Percentiles rank a stretch among this genome's conserved stretches.
phyloP scores from a whole-genome alignment of 53 echinoderm and acorn worm genomes.

The Stichopus horrens region DNA sequence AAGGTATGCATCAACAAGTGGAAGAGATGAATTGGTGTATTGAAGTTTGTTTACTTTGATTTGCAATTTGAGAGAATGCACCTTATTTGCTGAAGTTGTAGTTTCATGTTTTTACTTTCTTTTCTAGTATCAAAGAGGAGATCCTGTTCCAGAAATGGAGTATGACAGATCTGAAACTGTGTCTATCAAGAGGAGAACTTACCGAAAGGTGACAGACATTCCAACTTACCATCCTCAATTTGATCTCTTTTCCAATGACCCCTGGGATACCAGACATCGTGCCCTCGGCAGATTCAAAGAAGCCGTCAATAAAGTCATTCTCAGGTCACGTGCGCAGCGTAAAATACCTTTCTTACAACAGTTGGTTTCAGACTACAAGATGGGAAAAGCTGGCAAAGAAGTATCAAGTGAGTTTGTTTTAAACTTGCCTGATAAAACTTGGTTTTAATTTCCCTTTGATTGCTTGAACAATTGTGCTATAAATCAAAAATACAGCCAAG shows the following conservation, averaged over 20 bases:
- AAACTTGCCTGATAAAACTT: too few relatives aligned
- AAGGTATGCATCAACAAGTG: too few relatives aligned
- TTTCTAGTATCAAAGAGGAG: constrained; percentile 81
- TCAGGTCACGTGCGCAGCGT: constrained; percentile 69
- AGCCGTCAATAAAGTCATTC: constrained; percentile 82
- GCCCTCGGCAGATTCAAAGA: constrained; percentile 83
- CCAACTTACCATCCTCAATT: constrained; percentile 61
- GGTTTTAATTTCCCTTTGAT: too few relatives aligned
- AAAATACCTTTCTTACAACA: constrained; percentile 66
- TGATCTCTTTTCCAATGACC: constrained; percentile 84
- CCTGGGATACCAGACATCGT: constrained; percentile 80
- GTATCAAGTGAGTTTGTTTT: constrained; percentile 59
- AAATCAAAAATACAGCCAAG: too few relatives aligned
- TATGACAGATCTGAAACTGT: constrained; percentile 64
- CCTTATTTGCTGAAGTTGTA: neutral
- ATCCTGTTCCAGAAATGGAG: constrained; percentile 81
- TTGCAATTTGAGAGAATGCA: neutral
- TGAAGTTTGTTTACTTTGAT: too few relatives aligned
- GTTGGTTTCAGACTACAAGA: constrained; percentile 70
- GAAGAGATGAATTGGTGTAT: too few relatives aligned
- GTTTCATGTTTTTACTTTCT: neutral
- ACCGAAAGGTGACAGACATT: constrained; percentile 55
- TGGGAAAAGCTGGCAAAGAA: constrained; percentile 77
- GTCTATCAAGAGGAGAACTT: constrained; percentile 76
- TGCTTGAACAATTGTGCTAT: too few relatives aligned